These are phyloP conservation scores for Tipula confusa DNA, from an alignment of 2,888 invertebrate species.

Conservation along the genomic window DNA sequence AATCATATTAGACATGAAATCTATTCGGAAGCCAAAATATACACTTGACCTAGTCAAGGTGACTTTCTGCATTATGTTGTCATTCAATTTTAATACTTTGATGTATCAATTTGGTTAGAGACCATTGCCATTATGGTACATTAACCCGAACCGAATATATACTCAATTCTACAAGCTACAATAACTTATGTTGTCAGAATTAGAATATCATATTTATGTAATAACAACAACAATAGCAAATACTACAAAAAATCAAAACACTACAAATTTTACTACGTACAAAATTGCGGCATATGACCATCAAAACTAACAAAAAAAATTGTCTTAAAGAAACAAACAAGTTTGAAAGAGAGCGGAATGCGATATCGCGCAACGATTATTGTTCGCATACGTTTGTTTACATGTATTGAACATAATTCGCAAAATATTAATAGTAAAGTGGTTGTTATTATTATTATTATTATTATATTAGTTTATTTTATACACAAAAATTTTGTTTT, in stretches of 20 bases:
- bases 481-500: not conserved
- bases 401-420: not conserved
- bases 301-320: not conserved
- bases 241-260: too few species aligned
- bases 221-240: not conserved
- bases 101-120: too few species aligned
- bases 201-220: not conserved
- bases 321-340: not conserved
- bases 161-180: too few species aligned
- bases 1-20: too few species aligned
- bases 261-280: not conserved
- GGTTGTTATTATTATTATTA: not conserved
- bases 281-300: not conserved
- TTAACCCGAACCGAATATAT: too few species aligned
- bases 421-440: not conserved
- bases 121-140: too few species aligned
- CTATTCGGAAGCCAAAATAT: too few species aligned
- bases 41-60: too few species aligned
- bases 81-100: too few species aligned
- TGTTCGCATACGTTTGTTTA: not conserved
- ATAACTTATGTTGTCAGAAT: not conserved
- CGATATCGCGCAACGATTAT: not conserved
- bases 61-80: too few species aligned
- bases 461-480: not conserved
- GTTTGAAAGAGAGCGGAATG: conserved; percentile 6